Base-by-base conservation (phyloP, 2,888 invertebrate species). In the Drosophila borborema region DNA sequence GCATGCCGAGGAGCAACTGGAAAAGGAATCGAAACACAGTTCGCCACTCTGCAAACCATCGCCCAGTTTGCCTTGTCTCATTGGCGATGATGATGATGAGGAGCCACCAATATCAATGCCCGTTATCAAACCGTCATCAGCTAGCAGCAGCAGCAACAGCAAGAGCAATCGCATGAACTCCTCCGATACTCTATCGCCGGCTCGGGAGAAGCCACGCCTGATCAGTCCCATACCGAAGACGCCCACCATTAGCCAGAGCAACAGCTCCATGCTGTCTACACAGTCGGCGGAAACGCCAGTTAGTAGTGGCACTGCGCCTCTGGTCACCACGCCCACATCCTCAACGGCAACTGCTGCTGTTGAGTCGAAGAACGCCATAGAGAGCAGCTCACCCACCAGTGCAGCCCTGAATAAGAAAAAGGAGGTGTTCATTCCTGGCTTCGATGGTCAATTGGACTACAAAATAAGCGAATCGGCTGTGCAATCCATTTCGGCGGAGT, bases 391-490 rank as follows among this genome's bases (percentile, higher is more conserved):
- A 0, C 85, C 84, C 16, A 76, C 78, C 3, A 79, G 76, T 14
- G 71, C 72, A 0, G 63, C 67, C 1, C 74, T 86, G 59, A 63
- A 71, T 10, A 93, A 93, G 72, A 93, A 93, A 76, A 95, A 95
- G 40, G 95, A 96, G 38, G 95, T 94, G 83, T 95, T 95, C 66
- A 95, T 96, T 68, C 95, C 96, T 5, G 95, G 95, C 0, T 96
- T 96, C 89, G 95, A 95, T 77, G 95, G 94, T 3, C 95, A 95
- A 75, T 94, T 95, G 38, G 96, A 96, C 86, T 95, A 95, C 77
- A 94, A 94, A 67, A 94, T 96, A n/a, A 95, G 96, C 92, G 97
- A 97, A 91, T 96, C 95, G 78, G 97, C 97, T 0, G 96, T 97
- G 4, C 96, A 96, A 88, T 97, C 96, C 67, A 97, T 97, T 78